Conservation (phyloP, 2,888 invertebrate species). For the Molanna angustata region DNA sequence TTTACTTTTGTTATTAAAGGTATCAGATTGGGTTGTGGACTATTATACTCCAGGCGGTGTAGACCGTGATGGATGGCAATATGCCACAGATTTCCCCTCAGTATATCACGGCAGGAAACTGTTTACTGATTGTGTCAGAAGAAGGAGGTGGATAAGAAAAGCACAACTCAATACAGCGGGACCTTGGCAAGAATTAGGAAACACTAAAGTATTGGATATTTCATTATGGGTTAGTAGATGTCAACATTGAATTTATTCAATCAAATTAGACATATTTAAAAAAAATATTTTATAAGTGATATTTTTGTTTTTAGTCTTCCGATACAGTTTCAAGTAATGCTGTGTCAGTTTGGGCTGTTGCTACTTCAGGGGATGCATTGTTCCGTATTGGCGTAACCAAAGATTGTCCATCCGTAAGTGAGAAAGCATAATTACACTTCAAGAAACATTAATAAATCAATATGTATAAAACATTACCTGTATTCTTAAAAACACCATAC, state of each 20-base stretch:
- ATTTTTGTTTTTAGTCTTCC: constrained; percentile 39
- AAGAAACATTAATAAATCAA: background rate
- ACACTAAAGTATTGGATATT: constrained; percentile 78
- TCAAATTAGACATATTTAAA: too few relatives aligned
- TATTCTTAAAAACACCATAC: too few relatives aligned
- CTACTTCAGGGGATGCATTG: constrained; percentile 82
- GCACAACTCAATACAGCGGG: constrained; percentile 81
- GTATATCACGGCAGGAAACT: constrained; percentile 82
- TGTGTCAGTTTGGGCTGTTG: constrained; percentile 80
- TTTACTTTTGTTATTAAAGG: constrained; percentile 45
- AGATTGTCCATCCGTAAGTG: constrained; percentile 67
- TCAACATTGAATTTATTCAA: too few relatives aligned
- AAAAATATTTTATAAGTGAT: constrained; percentile 2
- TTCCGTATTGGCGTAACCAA: constrained; percentile 74
- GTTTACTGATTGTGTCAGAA: constrained; percentile 85
- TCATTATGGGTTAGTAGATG: constrained; percentile 62
- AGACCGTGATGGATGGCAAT: constrained; percentile 93
- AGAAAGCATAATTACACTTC: constrained; percentile 36
- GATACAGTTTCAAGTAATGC: constrained; percentile 45
- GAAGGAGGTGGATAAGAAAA: constrained; percentile 79
- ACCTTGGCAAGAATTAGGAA: constrained; percentile 87
- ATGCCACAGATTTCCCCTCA: constrained; percentile 88
- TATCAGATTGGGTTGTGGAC: constrained; percentile 91
- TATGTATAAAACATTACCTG: background rate
- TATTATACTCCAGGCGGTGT: constrained; percentile 87